Percentiles rank a stretch among this genome's conserved stretches.
These are phyloP conservation scores for Gymnocypris eckloni DNA, from an alignment of 2,797 vertebrate species.

Conservation along the genomic window DNA sequence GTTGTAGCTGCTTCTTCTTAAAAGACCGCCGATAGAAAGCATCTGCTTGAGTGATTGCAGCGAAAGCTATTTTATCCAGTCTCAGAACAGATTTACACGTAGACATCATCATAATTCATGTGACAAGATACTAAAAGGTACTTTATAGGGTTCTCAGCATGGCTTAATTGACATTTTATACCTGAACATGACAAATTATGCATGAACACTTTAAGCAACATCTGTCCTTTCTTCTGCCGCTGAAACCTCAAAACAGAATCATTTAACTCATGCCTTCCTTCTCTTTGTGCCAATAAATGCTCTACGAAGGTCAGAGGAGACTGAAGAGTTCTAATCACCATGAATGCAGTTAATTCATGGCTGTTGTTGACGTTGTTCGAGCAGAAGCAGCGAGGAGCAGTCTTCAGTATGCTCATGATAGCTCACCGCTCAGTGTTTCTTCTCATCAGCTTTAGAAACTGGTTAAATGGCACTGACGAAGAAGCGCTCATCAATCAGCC, in stretches of 20 bases:
- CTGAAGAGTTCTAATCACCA: constrained; percentile 13
- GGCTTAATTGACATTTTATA: constrained; percentile 30
- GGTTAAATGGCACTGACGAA: constrained; percentile 63
- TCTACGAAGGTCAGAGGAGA: neutral
- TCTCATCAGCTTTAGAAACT: constrained; percentile 64
- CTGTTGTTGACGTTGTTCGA: neutral
- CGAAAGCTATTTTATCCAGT: constrained; percentile 11
- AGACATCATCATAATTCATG: constrained; percentile 34
- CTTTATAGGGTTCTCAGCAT: constrained; percentile 22
- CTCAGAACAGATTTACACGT: constrained; percentile 23
- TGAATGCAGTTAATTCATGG: neutral
- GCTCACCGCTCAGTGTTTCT: constrained; percentile 58
- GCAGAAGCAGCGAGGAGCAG: neutral
- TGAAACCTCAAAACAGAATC: constrained; percentile 11
- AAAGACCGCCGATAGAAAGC: neutral
- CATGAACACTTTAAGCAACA: constrained; percentile 5
- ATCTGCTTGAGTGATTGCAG: constrained; percentile 17
- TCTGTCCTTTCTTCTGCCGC: neutral
- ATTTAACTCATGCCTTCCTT: neutral
- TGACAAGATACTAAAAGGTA: constrained; percentile 12
- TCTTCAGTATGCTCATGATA: constrained; percentile 43
- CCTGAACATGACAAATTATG: constrained; percentile 8
- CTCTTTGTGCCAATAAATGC: neutral
- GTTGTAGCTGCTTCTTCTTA: constrained; percentile 19
- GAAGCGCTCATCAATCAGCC: constrained; percentile 60